Evolutionary conservation across 2,888 invertebrate species (phyloP), one percentile per base, ranked within the genome.

Genomic region (Druceiella hillmani): DNA sequence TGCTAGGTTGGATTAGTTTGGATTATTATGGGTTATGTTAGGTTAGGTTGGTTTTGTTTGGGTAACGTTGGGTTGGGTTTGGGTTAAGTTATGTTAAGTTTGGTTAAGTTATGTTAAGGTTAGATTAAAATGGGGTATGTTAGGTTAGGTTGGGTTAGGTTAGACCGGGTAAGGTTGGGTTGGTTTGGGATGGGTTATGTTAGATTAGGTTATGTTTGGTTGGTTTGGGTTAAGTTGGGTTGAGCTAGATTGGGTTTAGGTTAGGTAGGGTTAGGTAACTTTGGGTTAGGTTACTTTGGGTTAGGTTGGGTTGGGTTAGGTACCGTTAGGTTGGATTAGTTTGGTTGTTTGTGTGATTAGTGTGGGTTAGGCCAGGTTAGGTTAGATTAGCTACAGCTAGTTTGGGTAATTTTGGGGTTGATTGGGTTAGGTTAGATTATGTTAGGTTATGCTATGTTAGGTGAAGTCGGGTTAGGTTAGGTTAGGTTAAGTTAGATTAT

Each of bases 41-140:
- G 47, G 41, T 43, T 47, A 38, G 47, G 43, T 45, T 47, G 38
- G 45, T 25, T 47, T 47, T 30, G 45, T 41, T 47, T 47, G 33
- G 45, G 41, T 45, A 45, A 41, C 43, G 43, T 41, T 43, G 36
- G 43, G 43, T 46, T 45, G 40, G 46, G 38, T 44, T 46, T 41
- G 38, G 44, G 45, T 25, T 47, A 45, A 33, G 45, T 41, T 47
- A 45, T 33, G 45, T 38, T 45, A 45, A 41, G 45, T 41, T 41
- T 43, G 36, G 43, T 40, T 46, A 43, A 42, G 46, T 36, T 44
- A 45, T 41, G 38, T 41, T 46, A 42, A 37, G 42, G 44, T 46
- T 44, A 36, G 46, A 39, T 46, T 44, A 38, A 44, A 41, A 44
- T 46, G 31, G 44, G 41, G 41, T 46, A 37, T 41, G 40, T 44